A percentile compares a stretch with the other conserved stretches of the same genome.
Evolutionary conservation across 2,113 vertebrate genomes (phyloP).

Genomic region (Hemibagrus wyckioides): DNA sequence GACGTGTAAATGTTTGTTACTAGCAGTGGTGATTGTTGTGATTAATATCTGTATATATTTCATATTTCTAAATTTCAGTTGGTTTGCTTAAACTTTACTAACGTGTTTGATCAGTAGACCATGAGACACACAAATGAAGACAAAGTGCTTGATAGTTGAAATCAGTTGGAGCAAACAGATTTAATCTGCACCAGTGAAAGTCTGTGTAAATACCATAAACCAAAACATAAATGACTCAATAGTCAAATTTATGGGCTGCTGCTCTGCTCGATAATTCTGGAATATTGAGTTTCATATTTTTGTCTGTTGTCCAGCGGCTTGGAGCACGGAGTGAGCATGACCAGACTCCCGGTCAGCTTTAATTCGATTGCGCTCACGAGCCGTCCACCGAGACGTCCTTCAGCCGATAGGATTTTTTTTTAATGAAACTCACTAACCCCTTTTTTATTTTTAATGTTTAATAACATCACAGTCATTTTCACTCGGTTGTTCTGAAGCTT

Average conservation of each 20-base stretch:
- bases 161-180: slow-evolving; percentile 23
- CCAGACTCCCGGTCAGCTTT: slow-evolving; percentile 46
- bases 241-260: slow-evolving; percentile 36
- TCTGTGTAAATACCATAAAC: slow-evolving; percentile 39
- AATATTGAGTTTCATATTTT: slow-evolving; percentile 51
- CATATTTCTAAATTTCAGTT: not conserved
- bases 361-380: slow-evolving; percentile 49
- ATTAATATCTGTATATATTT: not conserved
- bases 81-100: not conserved
- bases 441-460: not conserved
- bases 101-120: not conserved
- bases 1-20: no score
- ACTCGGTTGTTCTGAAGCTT: not conserved
- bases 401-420: slow-evolving; percentile 36
- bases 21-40: not conserved
- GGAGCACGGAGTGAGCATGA: slow-evolving; percentile 46
- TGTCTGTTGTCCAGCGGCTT: slow-evolving; percentile 46
- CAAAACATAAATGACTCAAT: slow-evolving; percentile 43
- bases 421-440: not conserved
- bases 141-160: slow-evolving; percentile 13
- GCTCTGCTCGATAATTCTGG: slow-evolving; percentile 39
- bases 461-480: slow-evolving; percentile 27
- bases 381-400: slow-evolving; percentile 37
- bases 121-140: slow-evolving; percentile 13
- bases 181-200: slow-evolving; percentile 32